Conservation (phyloP, 2,888 invertebrate species). For the Camptogramma bilineatum region DNA sequence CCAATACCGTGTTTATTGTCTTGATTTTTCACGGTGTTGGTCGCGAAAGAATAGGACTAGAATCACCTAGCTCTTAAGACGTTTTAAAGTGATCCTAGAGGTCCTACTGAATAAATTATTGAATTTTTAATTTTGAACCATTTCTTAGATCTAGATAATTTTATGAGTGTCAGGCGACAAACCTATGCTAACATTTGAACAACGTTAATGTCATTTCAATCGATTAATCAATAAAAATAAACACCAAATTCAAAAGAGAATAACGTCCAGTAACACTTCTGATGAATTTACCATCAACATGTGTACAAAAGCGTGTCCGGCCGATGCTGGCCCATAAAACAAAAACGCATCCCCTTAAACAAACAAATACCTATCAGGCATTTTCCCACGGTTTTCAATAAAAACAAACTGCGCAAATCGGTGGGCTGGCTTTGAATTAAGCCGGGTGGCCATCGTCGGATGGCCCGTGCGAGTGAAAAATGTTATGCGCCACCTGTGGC, state of each 20-base stretch:
- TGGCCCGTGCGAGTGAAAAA: conserved; percentile 78
- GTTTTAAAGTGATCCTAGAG: too few relatives aligned
- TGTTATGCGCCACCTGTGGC: conserved; percentile 85
- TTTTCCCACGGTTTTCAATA: conserved; percentile 75
- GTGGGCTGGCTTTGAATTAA: conserved; percentile 73
- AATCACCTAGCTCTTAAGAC: too few relatives aligned
- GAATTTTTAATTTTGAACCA: too few relatives aligned
- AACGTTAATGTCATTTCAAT: too few relatives aligned
- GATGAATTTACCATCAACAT: not conserved
- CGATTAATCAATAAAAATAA: not conserved
- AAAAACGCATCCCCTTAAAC: conserved; percentile 35
- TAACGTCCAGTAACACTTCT: not conserved
- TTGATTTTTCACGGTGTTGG: too few relatives aligned
- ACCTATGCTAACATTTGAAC: too few relatives aligned
- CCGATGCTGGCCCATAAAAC: conserved; percentile 7
- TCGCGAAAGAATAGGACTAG: too few relatives aligned
- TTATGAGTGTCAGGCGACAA: too few relatives aligned
- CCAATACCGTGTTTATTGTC: too few relatives aligned
- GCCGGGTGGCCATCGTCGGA: conserved; percentile 61
- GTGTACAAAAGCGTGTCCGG: not conserved
- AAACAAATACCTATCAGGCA: conserved; percentile 51
- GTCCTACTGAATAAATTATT: too few relatives aligned
- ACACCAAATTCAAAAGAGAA: not conserved
- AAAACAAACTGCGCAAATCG: conserved; percentile 75
- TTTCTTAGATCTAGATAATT: too few relatives aligned